These are phyloP conservation scores for Parnassius glacialis DNA, from an alignment of 2,888 invertebrate species.

Conservation along the genomic window DNA sequence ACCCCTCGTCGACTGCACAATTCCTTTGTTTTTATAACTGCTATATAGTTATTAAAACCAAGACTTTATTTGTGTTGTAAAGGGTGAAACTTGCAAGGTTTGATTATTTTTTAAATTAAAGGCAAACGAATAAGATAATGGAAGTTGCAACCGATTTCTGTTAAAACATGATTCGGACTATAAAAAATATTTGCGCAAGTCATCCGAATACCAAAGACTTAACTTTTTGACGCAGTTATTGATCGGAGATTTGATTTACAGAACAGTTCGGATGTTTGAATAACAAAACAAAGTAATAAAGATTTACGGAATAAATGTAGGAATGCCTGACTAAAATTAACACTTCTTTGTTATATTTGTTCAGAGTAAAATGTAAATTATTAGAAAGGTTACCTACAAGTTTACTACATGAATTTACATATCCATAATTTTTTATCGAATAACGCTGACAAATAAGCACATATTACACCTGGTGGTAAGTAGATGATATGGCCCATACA, in stretches of 20 bases:
- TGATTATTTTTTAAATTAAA: slow-evolving; percentile 27
- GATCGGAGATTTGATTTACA: slow-evolving; percentile 19
- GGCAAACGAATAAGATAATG: slow-evolving; percentile 2
- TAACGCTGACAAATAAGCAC: too few species aligned
- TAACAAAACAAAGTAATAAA: slow-evolving; percentile 23
- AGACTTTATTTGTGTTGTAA: slow-evolving; percentile 38
- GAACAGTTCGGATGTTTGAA: slow-evolving; percentile 17
- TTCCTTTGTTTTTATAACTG: slow-evolving; percentile 20
- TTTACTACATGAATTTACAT: background rate
- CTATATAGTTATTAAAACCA: slow-evolving; percentile 19
- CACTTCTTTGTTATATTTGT: slow-evolving; percentile 24
- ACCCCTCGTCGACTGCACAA: background rate
- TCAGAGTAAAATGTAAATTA: slow-evolving; percentile 23
- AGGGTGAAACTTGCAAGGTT: slow-evolving; percentile 29
- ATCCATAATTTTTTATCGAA: background rate
- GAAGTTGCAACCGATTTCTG: slow-evolving; percentile 31
- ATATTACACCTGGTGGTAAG: too few species aligned
- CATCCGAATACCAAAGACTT: slow-evolving; percentile 3
- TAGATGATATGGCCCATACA: too few species aligned
- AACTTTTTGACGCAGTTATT: slow-evolving; percentile 4
- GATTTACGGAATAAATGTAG: slow-evolving; percentile 13
- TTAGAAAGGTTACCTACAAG: slow-evolving; percentile 14
- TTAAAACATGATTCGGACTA: slow-evolving; percentile 14
- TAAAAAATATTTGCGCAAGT: slow-evolving; percentile 27
- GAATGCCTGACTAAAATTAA: slow-evolving; percentile 12